Evolutionary conservation across 2,888 invertebrate species (phyloP).

Genomic region (Terebella lapidaria): DNA sequence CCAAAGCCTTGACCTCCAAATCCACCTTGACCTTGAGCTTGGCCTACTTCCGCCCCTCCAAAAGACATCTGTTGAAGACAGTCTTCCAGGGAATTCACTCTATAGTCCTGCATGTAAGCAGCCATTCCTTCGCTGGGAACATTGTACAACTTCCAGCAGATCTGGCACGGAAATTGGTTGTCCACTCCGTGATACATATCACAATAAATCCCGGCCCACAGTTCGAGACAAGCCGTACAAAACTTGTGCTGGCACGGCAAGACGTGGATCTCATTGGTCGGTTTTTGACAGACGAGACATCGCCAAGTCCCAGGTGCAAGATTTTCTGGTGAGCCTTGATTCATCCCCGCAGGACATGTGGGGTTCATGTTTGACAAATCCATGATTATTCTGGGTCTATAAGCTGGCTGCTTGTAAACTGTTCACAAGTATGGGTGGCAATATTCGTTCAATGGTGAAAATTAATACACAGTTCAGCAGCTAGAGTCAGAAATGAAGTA

Average conservation of each 20-base stretch:
- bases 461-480: too few relatives aligned
- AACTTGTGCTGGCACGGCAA: conserved; percentile 15
- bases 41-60: background rate
- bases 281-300: background rate
- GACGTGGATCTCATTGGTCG: background rate
- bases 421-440: too few relatives aligned
- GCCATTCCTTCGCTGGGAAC: conserved; percentile 11
- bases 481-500: too few relatives aligned
- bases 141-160: conserved; percentile 8
- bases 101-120: conserved; percentile 8
- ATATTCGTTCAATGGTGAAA: too few relatives aligned
- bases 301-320: background rate
- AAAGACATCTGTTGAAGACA: background rate
- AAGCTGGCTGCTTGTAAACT: too few relatives aligned
- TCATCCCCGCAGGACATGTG: too few relatives aligned
- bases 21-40: too few relatives aligned
- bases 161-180: conserved; percentile 8
- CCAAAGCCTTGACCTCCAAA: too few relatives aligned
- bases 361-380: too few relatives aligned
- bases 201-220: conserved; percentile 10
- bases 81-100: conserved; percentile 6
- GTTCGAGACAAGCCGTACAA: conserved; percentile 6
- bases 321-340: too few relatives aligned
- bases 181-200: conserved; percentile 5
- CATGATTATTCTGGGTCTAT: too few relatives aligned